Percentiles rank a stretch among this genome's conserved stretches.
Conservation (phyloP, 2,888 invertebrate species). For the Pycnomerus fuliginosus region DNA sequence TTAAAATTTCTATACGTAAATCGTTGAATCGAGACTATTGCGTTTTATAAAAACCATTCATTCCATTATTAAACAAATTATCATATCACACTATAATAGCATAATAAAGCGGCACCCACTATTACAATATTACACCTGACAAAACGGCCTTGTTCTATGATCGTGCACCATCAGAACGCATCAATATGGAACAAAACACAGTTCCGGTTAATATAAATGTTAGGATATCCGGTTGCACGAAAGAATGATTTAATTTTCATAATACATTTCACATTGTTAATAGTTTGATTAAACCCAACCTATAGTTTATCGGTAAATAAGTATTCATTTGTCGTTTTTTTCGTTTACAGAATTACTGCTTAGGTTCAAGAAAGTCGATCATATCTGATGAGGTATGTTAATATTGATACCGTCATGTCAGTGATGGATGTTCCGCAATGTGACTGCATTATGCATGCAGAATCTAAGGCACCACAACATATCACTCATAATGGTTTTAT, state of each 20-base stretch:
- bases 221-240: slow-evolving; percentile 47
- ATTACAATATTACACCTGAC: slow-evolving; percentile 45
- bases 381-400: too few species aligned
- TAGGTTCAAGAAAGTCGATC: too few species aligned
- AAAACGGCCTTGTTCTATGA: slow-evolving; percentile 45
- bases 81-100: slow-evolving; percentile 45
- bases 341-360: too few species aligned
- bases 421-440: slow-evolving; percentile 28
- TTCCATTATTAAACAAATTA: slow-evolving; percentile 44
- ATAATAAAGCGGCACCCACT: slow-evolving; percentile 42
- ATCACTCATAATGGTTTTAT: slow-evolving; percentile 34
- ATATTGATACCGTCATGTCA: slow-evolving; percentile 28
- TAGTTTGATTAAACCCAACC: slow-evolving; percentile 35
- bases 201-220: slow-evolving; percentile 45
- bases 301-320: neutral
- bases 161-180: slow-evolving; percentile 39
- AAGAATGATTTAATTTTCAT: slow-evolving; percentile 49
- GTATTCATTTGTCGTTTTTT: neutral
- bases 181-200: slow-evolving; percentile 47
- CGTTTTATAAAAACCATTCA: slow-evolving; percentile 28
- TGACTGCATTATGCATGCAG: slow-evolving; percentile 29
- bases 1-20: slow-evolving; percentile 19
- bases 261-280: slow-evolving; percentile 36
- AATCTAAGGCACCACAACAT: slow-evolving; percentile 22
- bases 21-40: slow-evolving; percentile 36